A percentile compares a stretch with the other conserved stretches of the same genome.
phyloP scores from a whole-genome alignment of 2,888 invertebrate species.

The Flabesymbios commensalis region DNA sequence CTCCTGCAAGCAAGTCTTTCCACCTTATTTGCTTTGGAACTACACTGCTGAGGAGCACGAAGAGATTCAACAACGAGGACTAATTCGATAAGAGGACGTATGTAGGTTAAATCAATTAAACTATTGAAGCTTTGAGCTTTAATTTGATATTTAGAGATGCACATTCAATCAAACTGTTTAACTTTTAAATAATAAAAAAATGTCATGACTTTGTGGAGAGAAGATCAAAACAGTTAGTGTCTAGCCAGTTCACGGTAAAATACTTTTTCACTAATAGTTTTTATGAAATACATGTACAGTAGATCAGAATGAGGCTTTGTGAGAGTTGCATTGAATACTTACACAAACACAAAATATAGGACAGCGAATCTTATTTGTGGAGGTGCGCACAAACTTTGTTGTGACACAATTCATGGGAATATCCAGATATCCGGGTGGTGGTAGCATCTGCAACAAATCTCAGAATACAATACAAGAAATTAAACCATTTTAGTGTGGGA shows the following conservation, averaged over 20 bases:
- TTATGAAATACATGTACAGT: too few relatives aligned
- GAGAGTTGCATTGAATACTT: constrained; percentile 54
- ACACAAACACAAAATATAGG: constrained; percentile 95
- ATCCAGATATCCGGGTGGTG: constrained; percentile 90
- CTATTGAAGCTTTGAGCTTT: neutral
- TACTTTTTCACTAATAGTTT: too few relatives aligned
- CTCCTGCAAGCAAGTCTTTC: too few relatives aligned
- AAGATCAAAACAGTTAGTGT: neutral
- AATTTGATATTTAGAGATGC: neutral
- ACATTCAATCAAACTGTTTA: neutral
- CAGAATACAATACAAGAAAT: neutral
- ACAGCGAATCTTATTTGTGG: constrained; percentile 99
- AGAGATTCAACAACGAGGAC: too few relatives aligned
- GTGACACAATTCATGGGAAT: constrained; percentile 90
- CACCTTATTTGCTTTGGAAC: too few relatives aligned
- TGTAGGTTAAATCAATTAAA: too few relatives aligned
- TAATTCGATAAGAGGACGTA: too few relatives aligned
- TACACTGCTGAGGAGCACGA: too few relatives aligned
- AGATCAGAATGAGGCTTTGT: too few relatives aligned
- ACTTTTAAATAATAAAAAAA: neutral
- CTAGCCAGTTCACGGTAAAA: neutral
- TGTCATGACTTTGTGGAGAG: neutral
- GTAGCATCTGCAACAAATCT: constrained; percentile 71
- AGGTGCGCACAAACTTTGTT: constrained; percentile 92
- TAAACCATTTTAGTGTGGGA: too few relatives aligned